Conservation (phyloP, 2,113 vertebrate species). For the Psittacus erithacus region DNA sequence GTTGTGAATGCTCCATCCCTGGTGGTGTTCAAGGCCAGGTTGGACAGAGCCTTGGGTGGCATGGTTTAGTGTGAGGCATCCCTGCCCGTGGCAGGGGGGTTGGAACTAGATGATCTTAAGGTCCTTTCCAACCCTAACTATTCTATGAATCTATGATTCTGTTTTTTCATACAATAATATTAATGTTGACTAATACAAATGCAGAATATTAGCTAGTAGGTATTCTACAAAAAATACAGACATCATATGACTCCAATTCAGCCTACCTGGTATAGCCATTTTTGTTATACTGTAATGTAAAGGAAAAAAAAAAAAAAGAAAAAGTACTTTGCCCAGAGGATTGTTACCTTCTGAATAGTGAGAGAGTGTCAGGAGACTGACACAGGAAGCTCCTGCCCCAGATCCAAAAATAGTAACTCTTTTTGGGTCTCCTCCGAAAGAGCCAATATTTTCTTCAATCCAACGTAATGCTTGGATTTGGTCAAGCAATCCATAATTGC, state of each 20-base stretch:
- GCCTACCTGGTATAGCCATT: neutral
- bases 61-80: no score
- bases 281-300: neutral
- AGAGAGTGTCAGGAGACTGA: slow-evolving; percentile 93
- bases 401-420: slow-evolving; percentile 97
- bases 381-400: slow-evolving; percentile 94
- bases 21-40: no score
- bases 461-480: slow-evolving; percentile 96
- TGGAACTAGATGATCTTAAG: no score
- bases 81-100: no score
- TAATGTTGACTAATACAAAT: neutral
- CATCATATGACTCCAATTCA: neutral
- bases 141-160: no score
- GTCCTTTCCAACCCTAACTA: no score
- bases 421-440: slow-evolving; percentile 94
- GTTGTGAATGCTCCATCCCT: no score
- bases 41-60: no score
- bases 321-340: neutral
- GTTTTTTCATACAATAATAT: neutral
- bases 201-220: neutral
- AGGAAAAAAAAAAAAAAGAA: neutral
- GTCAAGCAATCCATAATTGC: slow-evolving; percentile 96
- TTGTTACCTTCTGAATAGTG: slow-evolving; percentile 96
- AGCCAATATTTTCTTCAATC: slow-evolving; percentile 96
- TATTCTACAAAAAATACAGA: neutral